phyloP scores from a whole-genome alignment of 1,140 invertebrate genomes.

The Aphelinus certus region DNA sequence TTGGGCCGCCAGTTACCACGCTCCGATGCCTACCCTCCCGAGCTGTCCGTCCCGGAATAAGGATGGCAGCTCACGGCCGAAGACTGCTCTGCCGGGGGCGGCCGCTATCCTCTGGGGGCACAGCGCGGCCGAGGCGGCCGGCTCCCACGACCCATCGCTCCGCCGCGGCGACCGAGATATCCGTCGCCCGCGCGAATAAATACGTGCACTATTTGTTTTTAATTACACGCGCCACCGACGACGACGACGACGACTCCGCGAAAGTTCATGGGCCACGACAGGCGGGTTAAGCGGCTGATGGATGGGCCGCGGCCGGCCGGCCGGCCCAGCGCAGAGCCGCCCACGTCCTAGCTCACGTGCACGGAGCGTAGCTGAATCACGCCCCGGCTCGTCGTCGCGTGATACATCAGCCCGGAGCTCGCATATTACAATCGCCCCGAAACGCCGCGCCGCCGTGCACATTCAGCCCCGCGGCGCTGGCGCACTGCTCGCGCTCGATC shows the following conservation, averaged over 20 bases:
- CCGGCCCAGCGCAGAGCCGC: no score
- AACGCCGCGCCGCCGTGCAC: conserved; percentile 57
- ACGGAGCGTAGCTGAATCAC: neutral
- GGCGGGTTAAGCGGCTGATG: conserved; percentile 23
- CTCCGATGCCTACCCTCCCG: conserved; percentile 65
- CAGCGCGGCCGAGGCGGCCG: neutral
- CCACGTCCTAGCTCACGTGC: no score
- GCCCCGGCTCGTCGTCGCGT: conserved; percentile 42
- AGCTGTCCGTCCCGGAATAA: conserved; percentile 62
- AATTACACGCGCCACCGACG: conserved; percentile 4
- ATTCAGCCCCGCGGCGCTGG: conserved; percentile 49
- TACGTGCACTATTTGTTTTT: conserved; percentile 8
- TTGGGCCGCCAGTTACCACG: conserved; percentile 65
- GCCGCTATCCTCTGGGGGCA: neutral
- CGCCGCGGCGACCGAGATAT: neutral
- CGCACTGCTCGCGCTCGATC: conserved; percentile 38
- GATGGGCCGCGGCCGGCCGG: conserved; percentile 20
- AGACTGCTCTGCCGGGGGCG: neutral
- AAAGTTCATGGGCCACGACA: neutral
- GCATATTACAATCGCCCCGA: conserved; percentile 51
- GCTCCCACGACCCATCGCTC: neutral
- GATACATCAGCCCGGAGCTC: conserved; percentile 53
- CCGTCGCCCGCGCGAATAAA: neutral
- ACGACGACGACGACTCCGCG: no score
- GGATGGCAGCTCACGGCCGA: conserved; percentile 53